phyloP scores from a whole-genome alignment of 2,888 invertebrate genomes.

The Holacanthella duospinosa region DNA sequence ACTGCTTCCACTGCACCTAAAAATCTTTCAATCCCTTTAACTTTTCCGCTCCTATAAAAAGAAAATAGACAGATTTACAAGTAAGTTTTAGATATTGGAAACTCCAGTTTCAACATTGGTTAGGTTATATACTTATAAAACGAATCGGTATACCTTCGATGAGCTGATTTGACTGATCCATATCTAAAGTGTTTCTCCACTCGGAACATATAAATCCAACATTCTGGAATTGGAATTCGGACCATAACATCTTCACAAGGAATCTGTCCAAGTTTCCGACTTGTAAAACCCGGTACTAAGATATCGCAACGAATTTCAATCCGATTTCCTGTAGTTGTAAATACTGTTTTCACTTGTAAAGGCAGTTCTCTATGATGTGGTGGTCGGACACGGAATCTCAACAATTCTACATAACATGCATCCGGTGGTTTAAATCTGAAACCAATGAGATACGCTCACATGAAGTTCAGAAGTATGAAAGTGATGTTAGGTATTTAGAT shows the following conservation, averaged over 20 bases:
- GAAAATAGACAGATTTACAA: conserved; percentile 4
- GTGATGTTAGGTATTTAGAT: background rate
- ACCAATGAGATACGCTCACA: conserved; percentile 5
- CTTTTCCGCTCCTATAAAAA: conserved; percentile 58
- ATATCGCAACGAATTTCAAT: conserved; percentile 92
- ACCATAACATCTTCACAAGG: conserved; percentile 96
- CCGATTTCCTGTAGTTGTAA: conserved; percentile 68
- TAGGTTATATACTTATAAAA: background rate
- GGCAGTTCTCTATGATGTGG: conserved; percentile 94
- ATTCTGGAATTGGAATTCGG: conserved; percentile 93
- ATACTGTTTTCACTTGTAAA: conserved; percentile 80
- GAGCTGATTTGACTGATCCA: conserved; percentile 91
- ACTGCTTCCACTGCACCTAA: conserved; percentile 81
- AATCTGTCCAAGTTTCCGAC: conserved; percentile 86
- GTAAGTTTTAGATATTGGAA: background rate
- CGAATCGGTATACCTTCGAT: conserved; percentile 48
- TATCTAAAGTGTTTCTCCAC: conserved; percentile 97
- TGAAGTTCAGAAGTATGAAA: conserved; percentile 1
- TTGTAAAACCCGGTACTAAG: conserved; percentile 92
- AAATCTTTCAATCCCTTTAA: conserved; percentile 86
- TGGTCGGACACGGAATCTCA: conserved; percentile 89
- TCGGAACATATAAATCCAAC: conserved; percentile 98
- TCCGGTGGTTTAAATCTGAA: conserved; percentile 88
- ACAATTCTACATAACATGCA: conserved; percentile 92
- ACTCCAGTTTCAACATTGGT: background rate